Percentiles rank a stretch among this genome's conserved stretches.
Evolutionary conservation across 1,140 invertebrate genomes (phyloP).

Genomic region (Halyomorpha halys): DNA sequence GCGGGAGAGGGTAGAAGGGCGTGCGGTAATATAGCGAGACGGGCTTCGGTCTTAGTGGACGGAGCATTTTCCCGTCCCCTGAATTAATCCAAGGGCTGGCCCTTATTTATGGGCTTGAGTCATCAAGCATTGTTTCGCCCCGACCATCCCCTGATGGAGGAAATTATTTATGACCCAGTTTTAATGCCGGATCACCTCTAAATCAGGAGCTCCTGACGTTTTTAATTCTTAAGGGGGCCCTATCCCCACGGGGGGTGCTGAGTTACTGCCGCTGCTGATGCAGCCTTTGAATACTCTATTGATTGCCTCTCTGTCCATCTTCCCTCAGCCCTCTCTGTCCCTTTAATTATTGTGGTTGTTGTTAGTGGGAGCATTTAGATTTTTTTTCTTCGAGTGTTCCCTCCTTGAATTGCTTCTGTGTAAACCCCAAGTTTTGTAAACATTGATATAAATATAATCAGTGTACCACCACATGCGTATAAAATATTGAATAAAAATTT

Average conservation of each 20-base stretch:
- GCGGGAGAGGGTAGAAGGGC: background rate
- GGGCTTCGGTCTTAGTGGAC: constrained; percentile 7
- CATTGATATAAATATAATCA: no score
- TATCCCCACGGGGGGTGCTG: constrained; percentile 19
- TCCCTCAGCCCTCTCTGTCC: background rate
- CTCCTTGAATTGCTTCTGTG: no score
- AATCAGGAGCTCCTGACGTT: constrained; percentile 26
- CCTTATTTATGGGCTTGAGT: constrained; percentile 29
- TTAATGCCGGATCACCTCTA: constrained; percentile 29
- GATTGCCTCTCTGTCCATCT: no score
- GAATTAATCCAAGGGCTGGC: constrained; percentile 13
- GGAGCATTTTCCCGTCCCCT: background rate
- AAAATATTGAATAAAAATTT: no score
- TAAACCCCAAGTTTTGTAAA: no score
- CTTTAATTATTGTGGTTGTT: background rate
- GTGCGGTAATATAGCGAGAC: background rate
- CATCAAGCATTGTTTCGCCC: constrained; percentile 26
- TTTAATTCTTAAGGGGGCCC: constrained; percentile 28
- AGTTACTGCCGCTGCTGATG: constrained; percentile 5
- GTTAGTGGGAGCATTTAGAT: no score
- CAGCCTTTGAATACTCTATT: background rate
- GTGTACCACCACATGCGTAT: no score
- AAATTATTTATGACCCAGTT: constrained; percentile 29
- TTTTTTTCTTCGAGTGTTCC: no score
- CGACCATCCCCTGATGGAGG: constrained; percentile 18